Evolutionary conservation across 1,140 invertebrate species (phyloP), one percentile per base, ranked within the genome.

Genomic region (Littorina saxatilis): DNA sequence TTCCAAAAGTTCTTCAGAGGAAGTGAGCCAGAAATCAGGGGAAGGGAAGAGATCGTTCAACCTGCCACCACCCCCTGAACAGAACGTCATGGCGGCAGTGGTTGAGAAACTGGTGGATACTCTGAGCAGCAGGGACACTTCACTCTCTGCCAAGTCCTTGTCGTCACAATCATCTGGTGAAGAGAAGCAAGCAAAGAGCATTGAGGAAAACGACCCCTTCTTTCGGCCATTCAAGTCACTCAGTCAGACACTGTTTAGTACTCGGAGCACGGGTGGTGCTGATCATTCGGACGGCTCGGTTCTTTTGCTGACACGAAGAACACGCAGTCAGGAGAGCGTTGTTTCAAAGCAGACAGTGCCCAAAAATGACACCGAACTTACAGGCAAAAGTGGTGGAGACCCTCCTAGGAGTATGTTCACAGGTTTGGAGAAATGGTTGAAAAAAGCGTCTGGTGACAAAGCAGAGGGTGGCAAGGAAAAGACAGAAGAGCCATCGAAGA

Each of bases 401-500:
- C n/a, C n/a, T 47, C 43, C 43, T 17, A 5, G 7, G 43, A 47
- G 43, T 17, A 47, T 80, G 47, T 83, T 78, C 68, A 78, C 80
- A 5, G 68, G 63, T 73, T 37, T 89, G 20, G 85, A 88, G 43
- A 85, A 81, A 29, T 87, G 86, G 88, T n/a, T 89, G 43, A 83
- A 86, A 11, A 83, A 81, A 50, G 81, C 85, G 13, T 27, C 77
- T 68, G 68, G 39, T 58, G 63, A 50, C 13, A 76, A 63, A 35
- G 7, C 40, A 32, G 35, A 74, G 11, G n/a, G 20, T 39, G 4
- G 32, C 66, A 17, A 23, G 39, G 29, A 17, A 29, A 35, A 70
- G 15, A 2, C 66, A 70, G 7, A 3, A 37, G 66, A n/a, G 17
- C 29, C 32, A 37, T 40, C 23, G 68, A 27, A 72, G 32, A 7